These are phyloP conservation scores for Kudoa iwatai DNA, from an alignment of 30 jellyfish, hydroid and myxozoan genomes.

Conservation along the genomic window DNA sequence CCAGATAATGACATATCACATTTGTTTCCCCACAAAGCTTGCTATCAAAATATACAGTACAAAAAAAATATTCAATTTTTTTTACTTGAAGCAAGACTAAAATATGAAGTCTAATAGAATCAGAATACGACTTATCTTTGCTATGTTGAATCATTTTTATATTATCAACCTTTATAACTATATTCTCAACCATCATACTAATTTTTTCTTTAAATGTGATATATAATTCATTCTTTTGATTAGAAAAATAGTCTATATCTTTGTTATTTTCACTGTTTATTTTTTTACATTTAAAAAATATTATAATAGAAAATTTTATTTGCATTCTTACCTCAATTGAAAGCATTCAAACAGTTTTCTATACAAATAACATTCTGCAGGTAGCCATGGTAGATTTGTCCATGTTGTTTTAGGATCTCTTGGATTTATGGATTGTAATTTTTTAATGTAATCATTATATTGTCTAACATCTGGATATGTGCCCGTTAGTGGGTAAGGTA, in stretches of 20 bases:
- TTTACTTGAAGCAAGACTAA: slow-evolving; percentile 37
- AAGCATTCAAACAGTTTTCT: slow-evolving; percentile 33
- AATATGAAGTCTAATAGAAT: slow-evolving; percentile 10
- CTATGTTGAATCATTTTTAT: slow-evolving; percentile 5
- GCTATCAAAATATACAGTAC: slow-evolving; percentile 4
- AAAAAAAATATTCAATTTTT: neutral
- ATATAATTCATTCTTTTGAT: slow-evolving; percentile 32
- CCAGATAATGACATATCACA: slow-evolving; percentile 61
- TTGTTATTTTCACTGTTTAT: slow-evolving; percentile 10
- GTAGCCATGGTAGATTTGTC: slow-evolving; percentile 58
- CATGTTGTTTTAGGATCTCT: slow-evolving; percentile 9
- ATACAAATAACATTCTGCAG: slow-evolving; percentile 49
- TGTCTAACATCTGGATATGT: slow-evolving; percentile 5
- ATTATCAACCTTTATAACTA: slow-evolving; percentile 10
- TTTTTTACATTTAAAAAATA: neutral
- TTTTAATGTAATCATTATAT: slow-evolving; percentile 16
- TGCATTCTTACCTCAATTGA: slow-evolving; percentile 11
- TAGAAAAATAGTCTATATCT: slow-evolving; percentile 27
- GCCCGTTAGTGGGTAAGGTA: slow-evolving; percentile 3
- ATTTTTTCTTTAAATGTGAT: slow-evolving; percentile 13
- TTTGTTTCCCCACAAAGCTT: slow-evolving; percentile 74
- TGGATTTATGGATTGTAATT: slow-evolving; percentile 4
- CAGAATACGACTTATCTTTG: slow-evolving; percentile 7
- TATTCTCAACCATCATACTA: slow-evolving; percentile 25
- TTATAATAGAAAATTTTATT: neutral